Evolutionary conservation across 2,888 invertebrate species (phyloP).

Genomic region (Leucophora obtusa): DNA sequence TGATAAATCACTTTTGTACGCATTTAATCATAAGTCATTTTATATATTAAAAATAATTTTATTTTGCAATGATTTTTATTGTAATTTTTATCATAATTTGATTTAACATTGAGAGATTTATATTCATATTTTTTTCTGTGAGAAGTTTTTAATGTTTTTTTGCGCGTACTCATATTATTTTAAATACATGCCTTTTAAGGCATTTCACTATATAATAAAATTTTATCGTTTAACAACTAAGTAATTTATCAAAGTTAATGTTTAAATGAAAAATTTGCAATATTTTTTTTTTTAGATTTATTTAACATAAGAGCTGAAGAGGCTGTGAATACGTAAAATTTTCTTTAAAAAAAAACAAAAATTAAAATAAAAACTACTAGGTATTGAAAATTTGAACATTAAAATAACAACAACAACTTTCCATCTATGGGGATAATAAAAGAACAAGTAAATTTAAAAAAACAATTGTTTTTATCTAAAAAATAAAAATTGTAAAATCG

Average conservation of each 20-base stretch:
- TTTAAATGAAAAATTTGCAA: conserved; percentile 36
- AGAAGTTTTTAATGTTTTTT: conserved; percentile 21
- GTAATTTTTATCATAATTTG: conserved; percentile 50
- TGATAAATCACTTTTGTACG: conserved; percentile 64
- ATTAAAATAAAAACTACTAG: conserved; percentile 11
- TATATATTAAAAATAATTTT: conserved; percentile 11
- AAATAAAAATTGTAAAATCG: no score
- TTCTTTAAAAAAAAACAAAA: conserved; percentile 62
- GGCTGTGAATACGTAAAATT: conserved; percentile 72
- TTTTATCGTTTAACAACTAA: conserved; percentile 41
- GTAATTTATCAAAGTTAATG: conserved; percentile 53
- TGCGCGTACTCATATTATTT: conserved; percentile 41
- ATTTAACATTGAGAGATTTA: conserved; percentile 44
- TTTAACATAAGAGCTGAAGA: conserved; percentile 70
- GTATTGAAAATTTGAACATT: neutral
- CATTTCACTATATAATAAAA: conserved; percentile 21
- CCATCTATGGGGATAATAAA: no score
- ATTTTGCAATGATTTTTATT: conserved; percentile 12
- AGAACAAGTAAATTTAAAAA: no score
- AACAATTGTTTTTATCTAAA: no score
- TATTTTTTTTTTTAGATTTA: conserved; percentile 17
- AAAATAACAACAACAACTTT: no score
- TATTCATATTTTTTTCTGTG: conserved; percentile 20
- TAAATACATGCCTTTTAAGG: conserved; percentile 35
- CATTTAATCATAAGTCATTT: conserved; percentile 56